Conservation (phyloP, 2,113 vertebrate genomes). For the Cinclus mexicanus region DNA sequence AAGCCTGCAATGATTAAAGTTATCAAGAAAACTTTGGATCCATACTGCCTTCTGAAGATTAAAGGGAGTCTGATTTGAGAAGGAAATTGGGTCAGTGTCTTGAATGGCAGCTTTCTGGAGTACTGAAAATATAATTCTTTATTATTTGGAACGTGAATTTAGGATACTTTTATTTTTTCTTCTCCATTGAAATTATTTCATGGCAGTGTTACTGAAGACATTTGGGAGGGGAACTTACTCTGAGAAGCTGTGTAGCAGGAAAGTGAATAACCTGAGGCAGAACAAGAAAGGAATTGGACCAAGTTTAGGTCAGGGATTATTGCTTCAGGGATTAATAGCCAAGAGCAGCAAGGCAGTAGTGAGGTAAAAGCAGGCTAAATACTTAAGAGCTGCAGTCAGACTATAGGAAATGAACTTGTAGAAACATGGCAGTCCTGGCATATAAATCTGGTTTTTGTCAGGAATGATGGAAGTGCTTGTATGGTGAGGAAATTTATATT, state of each 20-base stretch:
- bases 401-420: neutral
- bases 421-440: neutral
- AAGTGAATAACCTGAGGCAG: slow-evolving; percentile 47
- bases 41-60: neutral
- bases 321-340: slow-evolving; percentile 7
- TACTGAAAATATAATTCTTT: neutral
- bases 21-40: neutral
- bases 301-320: slow-evolving; percentile 25
- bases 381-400: neutral
- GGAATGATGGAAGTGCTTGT: neutral
- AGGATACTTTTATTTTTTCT: neutral
- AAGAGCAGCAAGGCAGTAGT: neutral
- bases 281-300: slow-evolving; percentile 10
- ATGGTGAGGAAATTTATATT: neutral
- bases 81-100: neutral
- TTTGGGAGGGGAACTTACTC: neutral
- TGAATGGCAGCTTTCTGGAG: neutral
- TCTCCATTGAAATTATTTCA: neutral
- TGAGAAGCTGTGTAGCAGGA: neutral
- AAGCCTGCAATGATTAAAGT: neutral
- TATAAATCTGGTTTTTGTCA: neutral
- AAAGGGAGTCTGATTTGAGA: neutral
- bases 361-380: slow-evolving; percentile 36
- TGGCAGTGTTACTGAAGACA: neutral
- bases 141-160: neutral